Evolutionary conservation across 2,888 invertebrate species (phyloP).

Genomic region (Eulithis prunata): DNA sequence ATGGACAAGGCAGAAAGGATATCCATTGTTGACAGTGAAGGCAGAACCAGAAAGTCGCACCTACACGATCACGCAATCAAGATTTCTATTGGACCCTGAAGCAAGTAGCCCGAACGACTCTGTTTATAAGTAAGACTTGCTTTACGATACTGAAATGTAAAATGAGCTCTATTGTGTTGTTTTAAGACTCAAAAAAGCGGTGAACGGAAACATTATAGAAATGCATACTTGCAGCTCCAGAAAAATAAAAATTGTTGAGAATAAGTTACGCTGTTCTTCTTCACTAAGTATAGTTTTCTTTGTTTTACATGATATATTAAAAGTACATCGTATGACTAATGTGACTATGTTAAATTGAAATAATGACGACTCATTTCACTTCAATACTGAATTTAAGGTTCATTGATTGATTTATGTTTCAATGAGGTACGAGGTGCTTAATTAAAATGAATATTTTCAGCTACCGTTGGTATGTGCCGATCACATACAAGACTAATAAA

Average conservation of each 20-base stretch:
- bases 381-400: too few relatives aligned
- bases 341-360: too few relatives aligned
- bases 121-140: slow-evolving; percentile 72
- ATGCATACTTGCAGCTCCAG: too few relatives aligned
- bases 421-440: not conserved
- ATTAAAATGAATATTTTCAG: slow-evolving; percentile 63
- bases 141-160: not conserved
- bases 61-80: slow-evolving; percentile 87
- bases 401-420: too few relatives aligned
- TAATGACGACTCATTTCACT: too few relatives aligned
- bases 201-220: too few relatives aligned
- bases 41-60: slow-evolving; percentile 68
- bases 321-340: too few relatives aligned
- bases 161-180: not conserved
- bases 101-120: slow-evolving; percentile 80
- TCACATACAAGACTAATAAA: slow-evolving; percentile 88
- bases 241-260: too few relatives aligned
- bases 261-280: too few relatives aligned
- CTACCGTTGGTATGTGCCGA: slow-evolving; percentile 94
- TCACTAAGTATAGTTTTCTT: too few relatives aligned
- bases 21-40: slow-evolving; percentile 88
- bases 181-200: not conserved
- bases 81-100: slow-evolving; percentile 90
- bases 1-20: slow-evolving; percentile 96
- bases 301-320: too few relatives aligned